These are phyloP conservation scores for Calyptommatus sinebrachiatus DNA, from an alignment of 2,113 vertebrate genomes.

Conservation along the genomic window DNA sequence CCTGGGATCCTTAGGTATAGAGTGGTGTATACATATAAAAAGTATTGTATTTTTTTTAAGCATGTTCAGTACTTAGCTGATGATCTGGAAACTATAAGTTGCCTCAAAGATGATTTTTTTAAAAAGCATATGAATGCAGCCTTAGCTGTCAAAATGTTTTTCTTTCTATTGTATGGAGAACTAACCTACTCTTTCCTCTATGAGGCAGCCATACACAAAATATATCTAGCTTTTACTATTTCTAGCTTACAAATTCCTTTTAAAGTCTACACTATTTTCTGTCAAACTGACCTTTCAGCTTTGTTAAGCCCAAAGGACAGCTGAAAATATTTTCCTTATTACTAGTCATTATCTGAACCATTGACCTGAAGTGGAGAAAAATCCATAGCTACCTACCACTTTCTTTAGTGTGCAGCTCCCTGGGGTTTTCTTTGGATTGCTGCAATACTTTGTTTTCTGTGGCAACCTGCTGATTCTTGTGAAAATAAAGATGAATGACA, in stretches of 20 bases:
- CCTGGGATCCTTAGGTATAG: no score
- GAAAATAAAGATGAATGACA: slow-evolving; percentile 20
- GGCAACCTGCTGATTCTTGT: slow-evolving; percentile 14
- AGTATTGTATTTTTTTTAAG: no score
- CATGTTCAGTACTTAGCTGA: no score
- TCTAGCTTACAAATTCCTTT: background rate
- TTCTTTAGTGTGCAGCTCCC: background rate
- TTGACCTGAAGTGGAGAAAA: slow-evolving; percentile 5
- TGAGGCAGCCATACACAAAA: background rate
- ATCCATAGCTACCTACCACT: slow-evolving; percentile 22
- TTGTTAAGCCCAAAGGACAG: slow-evolving; percentile 25
- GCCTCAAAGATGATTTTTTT: no score
- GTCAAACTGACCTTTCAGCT: background rate
- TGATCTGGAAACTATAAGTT: no score
- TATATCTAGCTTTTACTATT: background rate
- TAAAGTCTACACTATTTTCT: background rate
- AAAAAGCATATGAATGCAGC: background rate
- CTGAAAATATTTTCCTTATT: slow-evolving; percentile 27
- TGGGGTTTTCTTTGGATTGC: slow-evolving; percentile 11
- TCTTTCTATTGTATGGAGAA: no score
- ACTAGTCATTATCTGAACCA: slow-evolving; percentile 29
- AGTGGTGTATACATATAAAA: no score
- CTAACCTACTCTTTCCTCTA: background rate
- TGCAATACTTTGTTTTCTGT: background rate
- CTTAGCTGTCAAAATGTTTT: background rate